These are phyloP conservation scores for Ara ararauna DNA, from an alignment of 2,797 vertebrate species.

Conservation along the genomic window DNA sequence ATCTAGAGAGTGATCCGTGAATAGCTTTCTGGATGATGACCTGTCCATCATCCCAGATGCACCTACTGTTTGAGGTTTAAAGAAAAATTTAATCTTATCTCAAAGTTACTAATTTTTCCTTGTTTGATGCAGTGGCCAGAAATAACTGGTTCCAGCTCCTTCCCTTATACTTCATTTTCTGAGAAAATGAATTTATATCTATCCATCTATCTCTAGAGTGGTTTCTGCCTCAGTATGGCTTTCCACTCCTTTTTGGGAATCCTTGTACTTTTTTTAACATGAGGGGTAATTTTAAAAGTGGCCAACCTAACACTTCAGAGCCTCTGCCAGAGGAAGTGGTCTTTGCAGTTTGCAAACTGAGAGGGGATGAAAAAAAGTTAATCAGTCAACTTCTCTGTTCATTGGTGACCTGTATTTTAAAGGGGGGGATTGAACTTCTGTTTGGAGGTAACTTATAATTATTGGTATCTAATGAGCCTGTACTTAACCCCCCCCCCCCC, in stretches of 20 bases:
- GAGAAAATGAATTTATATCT: neutral
- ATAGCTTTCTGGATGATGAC: neutral
- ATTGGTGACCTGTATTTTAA: neutral
- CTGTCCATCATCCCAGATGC: neutral
- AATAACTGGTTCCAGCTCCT: neutral
- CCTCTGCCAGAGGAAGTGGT: neutral
- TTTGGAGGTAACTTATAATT: neutral
- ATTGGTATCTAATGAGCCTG: neutral
- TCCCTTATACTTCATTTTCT: neutral
- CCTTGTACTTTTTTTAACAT: neutral
- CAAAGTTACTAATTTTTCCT: neutral
- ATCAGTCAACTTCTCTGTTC: neutral
- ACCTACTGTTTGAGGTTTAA: neutral
- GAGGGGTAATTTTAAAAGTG: neutral
- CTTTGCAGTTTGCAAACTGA: neutral
- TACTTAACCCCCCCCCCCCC: neutral
- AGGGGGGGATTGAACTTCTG: neutral
- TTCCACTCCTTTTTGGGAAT: neutral
- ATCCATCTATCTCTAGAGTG: neutral
- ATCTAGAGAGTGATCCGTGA: neutral
- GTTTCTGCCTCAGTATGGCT: neutral
- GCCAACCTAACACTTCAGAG: neutral
- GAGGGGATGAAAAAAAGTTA: neutral
- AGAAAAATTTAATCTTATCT: neutral
- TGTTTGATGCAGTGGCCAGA: neutral